Percentiles rank a stretch among this genome's conserved stretches.
Evolutionary conservation across 2,888 invertebrate genomes (phyloP).

Genomic region (Coleophora flavipennella): DNA sequence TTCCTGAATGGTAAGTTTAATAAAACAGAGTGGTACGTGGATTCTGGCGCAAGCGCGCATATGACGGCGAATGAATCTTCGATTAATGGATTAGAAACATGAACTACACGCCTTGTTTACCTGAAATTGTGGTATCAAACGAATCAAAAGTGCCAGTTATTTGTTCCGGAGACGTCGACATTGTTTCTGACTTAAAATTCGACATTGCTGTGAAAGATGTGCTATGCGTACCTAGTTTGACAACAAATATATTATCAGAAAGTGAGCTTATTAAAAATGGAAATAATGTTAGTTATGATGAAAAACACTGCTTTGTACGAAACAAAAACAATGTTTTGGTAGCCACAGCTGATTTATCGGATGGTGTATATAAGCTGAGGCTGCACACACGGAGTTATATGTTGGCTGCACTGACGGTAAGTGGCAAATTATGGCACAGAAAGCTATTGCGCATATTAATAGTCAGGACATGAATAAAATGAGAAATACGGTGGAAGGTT

Average conservation of each 20-base stretch:
- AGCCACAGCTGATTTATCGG: no score
- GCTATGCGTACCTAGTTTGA: background rate
- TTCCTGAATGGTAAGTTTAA: background rate
- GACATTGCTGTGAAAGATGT: constrained; percentile 5
- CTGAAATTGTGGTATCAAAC: constrained; percentile 9
- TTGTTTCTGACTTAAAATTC: constrained; percentile 4
- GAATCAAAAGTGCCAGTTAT: constrained; percentile 9
- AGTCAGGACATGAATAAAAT: no score
- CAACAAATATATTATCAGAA: constrained; percentile 7
- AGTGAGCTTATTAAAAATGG: constrained; percentile 9
- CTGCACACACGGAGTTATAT: no score
- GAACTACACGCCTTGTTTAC: constrained; percentile 5
- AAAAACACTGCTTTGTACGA: no score
- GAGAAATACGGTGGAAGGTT: no score
- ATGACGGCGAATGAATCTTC: background rate
- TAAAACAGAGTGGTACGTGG: background rate
- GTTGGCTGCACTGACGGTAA: no score
- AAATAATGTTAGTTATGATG: constrained; percentile 5
- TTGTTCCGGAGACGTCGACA: constrained; percentile 9
- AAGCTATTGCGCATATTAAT: no score
- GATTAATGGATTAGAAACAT: constrained; percentile 7
- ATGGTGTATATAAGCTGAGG: no score
- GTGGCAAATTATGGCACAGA: no score
- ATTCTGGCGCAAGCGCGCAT: background rate
- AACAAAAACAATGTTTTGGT: no score